Evolutionary conservation across 2,888 invertebrate species (phyloP), one percentile per base, ranked within the genome.

Genomic region (Mycalesis mineus): DNA sequence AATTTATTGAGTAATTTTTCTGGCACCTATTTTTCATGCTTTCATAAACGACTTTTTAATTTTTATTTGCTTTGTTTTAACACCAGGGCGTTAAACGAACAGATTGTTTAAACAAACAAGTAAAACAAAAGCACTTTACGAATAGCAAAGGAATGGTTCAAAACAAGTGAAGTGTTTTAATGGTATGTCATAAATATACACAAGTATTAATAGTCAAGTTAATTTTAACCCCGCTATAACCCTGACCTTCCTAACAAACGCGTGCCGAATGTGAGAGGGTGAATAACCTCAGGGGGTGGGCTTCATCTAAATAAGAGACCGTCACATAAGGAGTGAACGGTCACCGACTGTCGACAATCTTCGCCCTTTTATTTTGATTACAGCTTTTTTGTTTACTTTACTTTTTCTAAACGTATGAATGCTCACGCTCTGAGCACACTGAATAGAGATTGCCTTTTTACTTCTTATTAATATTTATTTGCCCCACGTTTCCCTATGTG

Each of bases 231-330:
- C 58, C 65, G 60, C 66, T 64, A 74, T 82, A 86, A 84, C 86
- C 86, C 80, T 88, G 88, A 88, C 88, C 88, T 88, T 85, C 73
- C 77, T 69, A 69, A 70, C 72, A 73, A 74, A 71, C 74, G 72
- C 73, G 71, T 71, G 70, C 64, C 68, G 66, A 71, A 70, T 69
- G 68, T 65, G 68, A 73, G 72, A 69, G 82, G 86, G 80, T 88
- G 77, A 84, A 82, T 73, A 77, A 85, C 85, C 88, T 73, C 73
- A 70, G 75, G 85, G 86, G 86, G 84, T 84, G 80, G 70, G 77
- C 73, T 71, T 78, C 78, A 71, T 84, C 81, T 84, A 86, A 87
- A 87, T 87, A 86, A 84, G 82, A 87, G 78, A 79, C 72, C 77
- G 79, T 78, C 79, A 78, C 74, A 78, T 74, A 72, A 73, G 63